These are phyloP conservation scores for Thyatira batis DNA, from an alignment of 2,888 invertebrate genomes.

Conservation along the genomic window DNA sequence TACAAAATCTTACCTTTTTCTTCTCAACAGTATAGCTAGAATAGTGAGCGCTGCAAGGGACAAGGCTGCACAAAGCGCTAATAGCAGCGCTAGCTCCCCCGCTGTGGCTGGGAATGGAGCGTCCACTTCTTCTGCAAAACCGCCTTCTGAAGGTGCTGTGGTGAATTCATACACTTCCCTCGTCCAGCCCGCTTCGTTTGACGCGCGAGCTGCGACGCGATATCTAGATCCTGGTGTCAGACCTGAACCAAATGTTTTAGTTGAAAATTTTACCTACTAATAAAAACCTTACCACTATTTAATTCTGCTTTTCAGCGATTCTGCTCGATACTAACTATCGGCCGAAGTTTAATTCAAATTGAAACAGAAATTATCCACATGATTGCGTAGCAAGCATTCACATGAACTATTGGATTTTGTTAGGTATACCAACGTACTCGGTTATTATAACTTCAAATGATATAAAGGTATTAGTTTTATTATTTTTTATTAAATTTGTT, in stretches of 20 bases:
- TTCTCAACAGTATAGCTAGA: conserved; percentile 81
- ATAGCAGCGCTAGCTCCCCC: conserved; percentile 69
- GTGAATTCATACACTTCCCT: conserved; percentile 83
- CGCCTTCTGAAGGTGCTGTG: conserved; percentile 80
- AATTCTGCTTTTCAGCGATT: no score
- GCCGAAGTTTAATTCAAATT: no score
- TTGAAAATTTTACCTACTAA: not conserved
- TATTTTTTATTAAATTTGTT: no score
- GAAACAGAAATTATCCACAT: no score
- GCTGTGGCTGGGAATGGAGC: conserved; percentile 76
- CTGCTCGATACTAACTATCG: no score
- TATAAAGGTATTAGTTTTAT: no score
- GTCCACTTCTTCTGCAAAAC: conserved; percentile 72
- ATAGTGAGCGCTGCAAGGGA: conserved; percentile 81
- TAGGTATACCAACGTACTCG: no score
- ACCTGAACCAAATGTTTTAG: conserved; percentile 46
- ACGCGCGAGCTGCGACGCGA: conserved; percentile 82
- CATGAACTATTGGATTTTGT: no score
- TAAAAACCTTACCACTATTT: no score
- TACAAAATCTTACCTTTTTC: conserved; percentile 75
- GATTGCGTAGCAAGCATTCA: no score
- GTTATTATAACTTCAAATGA: no score
- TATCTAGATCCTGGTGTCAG: conserved; percentile 83
- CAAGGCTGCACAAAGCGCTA: conserved; percentile 81
- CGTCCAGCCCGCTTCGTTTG: conserved; percentile 84